Base-by-base conservation (phyloP, 2,797 vertebrate genomes). In the Echiichthys vipera region DNA sequence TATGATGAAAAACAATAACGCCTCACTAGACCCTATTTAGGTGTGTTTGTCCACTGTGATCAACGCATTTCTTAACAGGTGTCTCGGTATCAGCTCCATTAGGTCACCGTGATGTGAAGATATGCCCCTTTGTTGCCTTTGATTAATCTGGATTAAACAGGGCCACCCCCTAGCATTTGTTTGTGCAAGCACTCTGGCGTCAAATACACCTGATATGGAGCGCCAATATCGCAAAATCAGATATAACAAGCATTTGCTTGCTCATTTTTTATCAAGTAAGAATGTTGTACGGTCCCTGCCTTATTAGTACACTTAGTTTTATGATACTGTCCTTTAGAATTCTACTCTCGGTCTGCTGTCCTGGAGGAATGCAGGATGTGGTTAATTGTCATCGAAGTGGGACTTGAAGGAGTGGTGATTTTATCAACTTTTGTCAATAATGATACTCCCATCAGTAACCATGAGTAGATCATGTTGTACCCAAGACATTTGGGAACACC, bases 161-260 rank as follows among this genome's bases (percentile, higher is more conserved):
- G 63, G 82, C 54, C 75, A 70, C 67, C 63, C 64, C 83, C 84
- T 78, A 18, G 20, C 37, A 20, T 67, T 37, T 85, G 59, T 84
- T 83, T 89, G 78, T 20, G 5, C 58, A 82, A 55, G 24, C 34
- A 8, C 29, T n/a, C 39, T 18, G 36, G 29, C 40, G 43, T 5
- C 34, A 68, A 51, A 51, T 36, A 39, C 50, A 47, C 17, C 39
- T 42, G 45, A 65, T 78, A 85, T 83, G 61, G 59, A 64, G 47
- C 15, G 11, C 3, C 18, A 22, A 4, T 81, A 58, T 55, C 3
- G 0, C 13, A 20, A 30, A 61, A 63, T 50, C 57, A 53, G 20
- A 77, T 66, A 54, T 8, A 29, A 56, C 15, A 1, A 34, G n/a
- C 0, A 2, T 51, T 63, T 66, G 18, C 24, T 20, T 24, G 56